phyloP scores from a whole-genome alignment of 1,140 invertebrate genomes.

The Monochamus saltuarius region DNA sequence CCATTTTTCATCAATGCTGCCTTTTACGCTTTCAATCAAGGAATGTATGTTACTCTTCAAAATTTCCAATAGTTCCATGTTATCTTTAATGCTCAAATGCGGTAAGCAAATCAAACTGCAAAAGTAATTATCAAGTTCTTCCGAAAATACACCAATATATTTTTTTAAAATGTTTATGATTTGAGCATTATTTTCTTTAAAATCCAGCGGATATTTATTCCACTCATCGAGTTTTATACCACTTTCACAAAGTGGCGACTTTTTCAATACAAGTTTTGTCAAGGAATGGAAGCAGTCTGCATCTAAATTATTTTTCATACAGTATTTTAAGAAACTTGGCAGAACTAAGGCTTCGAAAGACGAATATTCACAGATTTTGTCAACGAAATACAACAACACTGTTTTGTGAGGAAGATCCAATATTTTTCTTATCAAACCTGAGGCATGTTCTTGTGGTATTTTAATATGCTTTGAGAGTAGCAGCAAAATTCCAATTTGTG shows the following conservation, averaged over 20 bases:
- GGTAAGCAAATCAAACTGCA: constrained; percentile 62
- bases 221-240: constrained; percentile 62
- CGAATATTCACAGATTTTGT: constrained; percentile 64
- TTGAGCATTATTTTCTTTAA: constrained; percentile 52
- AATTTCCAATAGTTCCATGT: constrained; percentile 36
- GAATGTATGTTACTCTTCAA: constrained; percentile 41
- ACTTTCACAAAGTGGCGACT: constrained; percentile 63
- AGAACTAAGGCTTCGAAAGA: constrained; percentile 74
- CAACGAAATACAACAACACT: constrained; percentile 64
- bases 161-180: constrained; percentile 47
- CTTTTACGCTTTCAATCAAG: constrained; percentile 24
- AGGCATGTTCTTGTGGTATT: constrained; percentile 69
- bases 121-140: constrained; percentile 51
- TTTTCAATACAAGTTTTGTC: constrained; percentile 66
- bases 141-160: constrained; percentile 38
- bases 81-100: constrained; percentile 54
- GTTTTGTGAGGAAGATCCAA: constrained; percentile 57
- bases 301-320: constrained; percentile 58
- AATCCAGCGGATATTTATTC: constrained; percentile 65
- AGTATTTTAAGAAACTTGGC: constrained; percentile 65
- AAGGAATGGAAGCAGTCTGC: constrained; percentile 59
- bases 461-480: constrained; percentile 62
- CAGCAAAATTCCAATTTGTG: constrained; percentile 61
- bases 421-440: constrained; percentile 62
- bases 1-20: constrained; percentile 22